Base-by-base conservation (phyloP, 1,140 invertebrate genomes). In the Adelges cooleyi region DNA sequence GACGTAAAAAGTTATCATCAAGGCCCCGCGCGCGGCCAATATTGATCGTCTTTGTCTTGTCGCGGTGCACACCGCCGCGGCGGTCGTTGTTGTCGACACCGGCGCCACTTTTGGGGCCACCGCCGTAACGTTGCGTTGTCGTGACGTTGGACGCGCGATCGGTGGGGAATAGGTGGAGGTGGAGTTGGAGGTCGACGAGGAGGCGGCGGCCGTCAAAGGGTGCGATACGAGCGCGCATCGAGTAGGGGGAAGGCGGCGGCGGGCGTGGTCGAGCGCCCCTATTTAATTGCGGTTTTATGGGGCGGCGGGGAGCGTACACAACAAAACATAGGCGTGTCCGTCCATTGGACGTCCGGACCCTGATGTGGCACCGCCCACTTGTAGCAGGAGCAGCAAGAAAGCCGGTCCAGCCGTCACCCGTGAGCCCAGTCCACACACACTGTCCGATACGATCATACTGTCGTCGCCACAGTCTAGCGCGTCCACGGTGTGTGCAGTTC, bases 201-300 rank as follows among this genome's bases (percentile, higher is more conserved):
- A 6, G 40, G 13, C 3, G 3, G 40, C 13, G 13, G 40, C 17
- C 40, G 40, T 15, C 5, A 3, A 17, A 17, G 4, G 13, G 40
- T 4, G 13, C 13, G 4, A 3, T 11, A 42, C 23, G 20, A 22
- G 22, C 38, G n/a, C 15, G 15, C 20, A 22, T 10, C 13, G 18
- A 20, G 52, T 23, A 20, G 42, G 40, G 38, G 33, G 51, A 33
- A 17, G 25, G 36, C 51, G 27, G 52, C 33, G 52, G 38, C 11
- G 42, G 42, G 56, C 42, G 56, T 62, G 40, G 25, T 36, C 42
- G 38, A n/a, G 54, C n/a, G 22, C 56, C 56, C 56, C 56, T 62
- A 48, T 62, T 62, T 62, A 62, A 62, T 62, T 62, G 56, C 56
- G 56, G 56, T 62, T 62, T 50, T 17, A 11, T 33, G 44, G 15